Conservation (phyloP, 2,797 vertebrate species). For the Gobionotothen gibberifrons region DNA sequence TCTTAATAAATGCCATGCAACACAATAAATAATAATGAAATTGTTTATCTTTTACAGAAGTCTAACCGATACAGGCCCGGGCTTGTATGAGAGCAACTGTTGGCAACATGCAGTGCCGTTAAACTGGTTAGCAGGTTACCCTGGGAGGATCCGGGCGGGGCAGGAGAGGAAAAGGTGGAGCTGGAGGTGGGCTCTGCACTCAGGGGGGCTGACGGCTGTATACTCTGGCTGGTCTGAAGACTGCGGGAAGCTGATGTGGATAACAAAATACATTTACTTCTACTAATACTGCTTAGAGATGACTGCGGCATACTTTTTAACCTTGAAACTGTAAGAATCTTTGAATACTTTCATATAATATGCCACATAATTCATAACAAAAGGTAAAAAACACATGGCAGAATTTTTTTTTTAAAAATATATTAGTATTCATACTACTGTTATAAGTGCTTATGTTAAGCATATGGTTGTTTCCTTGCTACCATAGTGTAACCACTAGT, state of each 20-base stretch:
- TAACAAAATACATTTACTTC: neutral
- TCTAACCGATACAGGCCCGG: too few relatives aligned
- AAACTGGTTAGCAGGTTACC: conserved; percentile 4
- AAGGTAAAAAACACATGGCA: neutral
- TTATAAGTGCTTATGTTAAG: neutral
- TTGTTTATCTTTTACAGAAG: too few relatives aligned
- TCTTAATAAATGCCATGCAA: too few relatives aligned
- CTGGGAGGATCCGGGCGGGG: neutral
- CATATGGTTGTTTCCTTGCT: too few relatives aligned
- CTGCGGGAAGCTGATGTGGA: neutral
- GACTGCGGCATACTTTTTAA: neutral
- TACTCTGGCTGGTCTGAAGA: neutral
- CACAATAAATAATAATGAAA: too few relatives aligned
- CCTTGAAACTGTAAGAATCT: too few relatives aligned
- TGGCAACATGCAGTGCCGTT: too few relatives aligned
- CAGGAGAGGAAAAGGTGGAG: neutral
- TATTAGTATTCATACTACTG: neutral
- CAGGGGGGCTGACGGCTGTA: neutral
- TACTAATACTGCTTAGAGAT: too few relatives aligned
- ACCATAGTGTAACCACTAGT: too few relatives aligned
- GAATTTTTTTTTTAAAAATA: conserved; percentile 1
- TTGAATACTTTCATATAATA: neutral
- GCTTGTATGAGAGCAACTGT: too few relatives aligned
- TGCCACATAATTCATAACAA: neutral
- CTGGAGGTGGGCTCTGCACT: neutral